Conservation (phyloP, 2,113 vertebrate species). For the Dunckerocampus dactyliophorus region DNA sequence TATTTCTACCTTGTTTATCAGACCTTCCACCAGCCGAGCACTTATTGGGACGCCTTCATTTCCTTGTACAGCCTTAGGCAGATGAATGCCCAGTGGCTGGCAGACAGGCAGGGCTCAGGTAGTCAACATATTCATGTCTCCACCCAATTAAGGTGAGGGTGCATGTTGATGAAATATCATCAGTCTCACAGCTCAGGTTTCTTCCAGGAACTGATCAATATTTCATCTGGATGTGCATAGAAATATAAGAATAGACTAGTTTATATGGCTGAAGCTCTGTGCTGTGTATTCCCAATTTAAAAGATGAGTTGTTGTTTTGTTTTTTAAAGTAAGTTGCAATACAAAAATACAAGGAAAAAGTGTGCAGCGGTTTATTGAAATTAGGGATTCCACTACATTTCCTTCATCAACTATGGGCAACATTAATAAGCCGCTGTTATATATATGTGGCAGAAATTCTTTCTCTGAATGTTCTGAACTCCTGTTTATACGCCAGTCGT, state of each 20-base stretch:
- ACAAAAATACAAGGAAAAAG: neutral
- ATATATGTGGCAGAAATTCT: no score
- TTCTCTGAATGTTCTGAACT: no score
- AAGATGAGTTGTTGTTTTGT: slow-evolving; percentile 50
- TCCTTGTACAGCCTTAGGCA: slow-evolving; percentile 63
- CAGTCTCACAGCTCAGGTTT: slow-evolving; percentile 49
- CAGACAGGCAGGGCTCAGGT: slow-evolving; percentile 31
- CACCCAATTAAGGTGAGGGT: slow-evolving; percentile 53
- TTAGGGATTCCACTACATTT: neutral
- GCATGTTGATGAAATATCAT: slow-evolving; percentile 51
- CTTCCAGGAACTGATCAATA: slow-evolving; percentile 52
- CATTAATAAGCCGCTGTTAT: no score
- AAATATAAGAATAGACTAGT: slow-evolving; percentile 32
- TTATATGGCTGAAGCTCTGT: slow-evolving; percentile 33
- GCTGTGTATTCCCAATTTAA: slow-evolving; percentile 59
- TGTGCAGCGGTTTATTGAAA: neutral
- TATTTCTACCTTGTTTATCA: slow-evolving; percentile 62
- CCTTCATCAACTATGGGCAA: no score
- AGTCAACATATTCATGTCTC: slow-evolving; percentile 56
- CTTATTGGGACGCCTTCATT: slow-evolving; percentile 62
- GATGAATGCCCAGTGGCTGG: slow-evolving; percentile 59
- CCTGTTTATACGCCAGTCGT: no score
- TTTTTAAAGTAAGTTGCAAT: slow-evolving; percentile 35
- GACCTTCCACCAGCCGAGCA: slow-evolving; percentile 53
- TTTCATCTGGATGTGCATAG: slow-evolving; percentile 58